phyloP scores from a whole-genome alignment of 1,140 invertebrate species.

The Dreissena polymorpha region DNA sequence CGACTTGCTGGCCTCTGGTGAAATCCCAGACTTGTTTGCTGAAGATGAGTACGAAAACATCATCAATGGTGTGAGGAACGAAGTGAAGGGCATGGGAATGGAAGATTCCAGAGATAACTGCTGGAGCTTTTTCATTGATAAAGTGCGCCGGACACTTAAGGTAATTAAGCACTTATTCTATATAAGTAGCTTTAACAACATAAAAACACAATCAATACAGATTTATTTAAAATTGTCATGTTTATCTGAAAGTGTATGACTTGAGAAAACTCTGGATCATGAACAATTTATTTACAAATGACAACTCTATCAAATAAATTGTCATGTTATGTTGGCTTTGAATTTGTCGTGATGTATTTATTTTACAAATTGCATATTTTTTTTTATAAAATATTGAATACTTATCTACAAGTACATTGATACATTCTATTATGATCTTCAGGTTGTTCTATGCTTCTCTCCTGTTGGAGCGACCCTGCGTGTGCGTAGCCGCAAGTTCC shows the following conservation, averaged over 20 bases:
- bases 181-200: neutral
- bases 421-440: neutral
- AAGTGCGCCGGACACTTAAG: constrained; percentile 94
- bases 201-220: neutral
- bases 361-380: no score
- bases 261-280: no score
- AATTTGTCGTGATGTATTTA: no score
- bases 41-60: constrained; percentile 98
- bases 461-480: constrained; percentile 95
- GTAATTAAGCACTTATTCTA: constrained; percentile 79
- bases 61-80: constrained; percentile 91
- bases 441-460: constrained; percentile 95
- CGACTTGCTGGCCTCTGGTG: constrained; percentile 96
- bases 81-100: constrained; percentile 90
- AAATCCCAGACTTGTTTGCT: constrained; percentile 96
- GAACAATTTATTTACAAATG: no score
- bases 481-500: constrained; percentile 95
- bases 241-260: no score
- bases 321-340: no score
- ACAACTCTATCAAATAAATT: no score
- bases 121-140: constrained; percentile 98
- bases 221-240: no score
- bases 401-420: no score
- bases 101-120: constrained; percentile 96
- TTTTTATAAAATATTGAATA: no score